phyloP scores from a whole-genome alignment of 2,797 vertebrate genomes.

The Spondyliosoma cantharus region DNA sequence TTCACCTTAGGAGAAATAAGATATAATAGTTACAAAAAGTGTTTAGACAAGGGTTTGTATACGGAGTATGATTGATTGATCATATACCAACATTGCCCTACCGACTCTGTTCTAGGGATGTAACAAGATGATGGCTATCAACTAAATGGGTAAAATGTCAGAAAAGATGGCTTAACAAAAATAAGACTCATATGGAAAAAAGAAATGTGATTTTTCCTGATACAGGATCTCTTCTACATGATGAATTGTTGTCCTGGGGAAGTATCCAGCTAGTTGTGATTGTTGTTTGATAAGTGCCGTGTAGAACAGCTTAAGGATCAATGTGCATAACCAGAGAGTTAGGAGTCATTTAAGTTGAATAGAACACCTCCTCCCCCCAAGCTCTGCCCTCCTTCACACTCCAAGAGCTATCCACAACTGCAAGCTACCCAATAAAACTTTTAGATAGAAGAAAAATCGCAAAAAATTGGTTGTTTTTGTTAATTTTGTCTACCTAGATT shows the following conservation, averaged over 20 bases:
- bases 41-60: background rate
- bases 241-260: background rate
- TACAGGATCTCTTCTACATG: background rate
- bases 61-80: background rate
- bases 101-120: background rate
- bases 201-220: background rate
- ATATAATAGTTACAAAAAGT: too few species aligned
- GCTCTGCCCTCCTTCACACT: conserved; percentile 10
- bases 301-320: background rate
- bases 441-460: background rate
- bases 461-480: background rate
- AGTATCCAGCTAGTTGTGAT: background rate
- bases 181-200: background rate
- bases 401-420: background rate
- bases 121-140: background rate
- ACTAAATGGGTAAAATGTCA: background rate
- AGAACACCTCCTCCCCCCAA: conserved; percentile 2
- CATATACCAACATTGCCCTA: background rate
- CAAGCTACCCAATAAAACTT: background rate
- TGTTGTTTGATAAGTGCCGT: background rate
- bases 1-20: background rate
- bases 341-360: background rate
- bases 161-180: background rate
- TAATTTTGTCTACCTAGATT: background rate
- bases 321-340: background rate